Base-by-base conservation (phyloP, 35 echinoderm and acorn worm species). In the Nesometra sesokonis region DNA sequence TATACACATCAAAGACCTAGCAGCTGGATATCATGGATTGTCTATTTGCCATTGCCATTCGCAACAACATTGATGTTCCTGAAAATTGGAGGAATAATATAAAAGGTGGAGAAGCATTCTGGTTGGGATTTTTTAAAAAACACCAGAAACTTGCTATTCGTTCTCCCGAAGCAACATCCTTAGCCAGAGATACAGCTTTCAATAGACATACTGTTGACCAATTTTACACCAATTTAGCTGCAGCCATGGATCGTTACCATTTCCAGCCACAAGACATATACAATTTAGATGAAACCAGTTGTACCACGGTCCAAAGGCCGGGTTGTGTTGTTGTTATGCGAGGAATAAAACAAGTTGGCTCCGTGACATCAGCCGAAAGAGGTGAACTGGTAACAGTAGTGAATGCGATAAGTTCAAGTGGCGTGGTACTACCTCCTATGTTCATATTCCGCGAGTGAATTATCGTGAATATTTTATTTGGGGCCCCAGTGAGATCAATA, bases 281-380 rank as follows among this genome's bases (percentile, higher is more conserved):
- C 84, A 93, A 93, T 38, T 5, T 86, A 0, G 87, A 93, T 82
- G 91, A 93, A 83, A 93, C 91, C 37, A 35, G 82, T 7, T 37
- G 31, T 30, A 84, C 82, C 37, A 84, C 82, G 4, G 32, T 84
- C 1, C 82, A 84, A 43, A 84, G 37, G 34, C 27, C 35, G 34
- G 27, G 11, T 35, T 36, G 35, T n/a, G 37, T 84, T 37, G 35
- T 84, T 29, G 82, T 19, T 15, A 11, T 36, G 37, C 31, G 35
- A 35, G 82, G 82, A 37, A 84, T 32, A n/a, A 84, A 84, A 43
- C 34, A 84, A 84, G 82, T 84, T 84, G 82, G 82, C 37, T 35
- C 31, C 29, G 37, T 84, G 7, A 84, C 82, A 13, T 84, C 82
- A 37, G 31, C 31, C 13, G 34, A 84, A 35, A 84, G 37, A 84